Conservation (phyloP, 2,113 vertebrate genomes). For the Pedetes capensis region DNA sequence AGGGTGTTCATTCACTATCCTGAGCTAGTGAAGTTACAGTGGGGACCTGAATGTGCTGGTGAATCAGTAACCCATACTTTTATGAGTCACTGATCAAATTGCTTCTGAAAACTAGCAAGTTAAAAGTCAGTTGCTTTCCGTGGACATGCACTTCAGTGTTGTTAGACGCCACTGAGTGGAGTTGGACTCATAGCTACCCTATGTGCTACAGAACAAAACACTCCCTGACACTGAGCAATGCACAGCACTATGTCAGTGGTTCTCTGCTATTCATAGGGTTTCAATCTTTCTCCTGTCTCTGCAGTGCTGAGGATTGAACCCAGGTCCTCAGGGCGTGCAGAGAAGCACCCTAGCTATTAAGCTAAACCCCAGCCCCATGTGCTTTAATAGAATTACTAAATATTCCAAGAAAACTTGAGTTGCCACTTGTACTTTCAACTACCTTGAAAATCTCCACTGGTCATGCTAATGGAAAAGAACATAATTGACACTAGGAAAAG, state of each 20-base stretch:
- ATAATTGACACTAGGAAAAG: background rate
- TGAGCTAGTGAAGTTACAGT: background rate
- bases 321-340: too few relatives aligned
- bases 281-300: too few relatives aligned
- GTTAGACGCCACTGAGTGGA: too few relatives aligned
- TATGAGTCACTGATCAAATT: background rate
- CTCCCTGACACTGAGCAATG: too few relatives aligned
- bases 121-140: background rate
- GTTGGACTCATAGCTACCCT: too few relatives aligned
- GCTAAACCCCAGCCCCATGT: too few relatives aligned
- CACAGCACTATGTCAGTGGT: too few relatives aligned
- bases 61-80: background rate
- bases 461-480: background rate
- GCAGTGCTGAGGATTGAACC: too few relatives aligned
- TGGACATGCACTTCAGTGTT: too few relatives aligned
- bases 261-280: too few relatives aligned
- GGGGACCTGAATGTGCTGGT: background rate
- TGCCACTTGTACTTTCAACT: background rate
- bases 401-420: background rate
- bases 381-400: slow-evolving; percentile 17
- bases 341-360: too few relatives aligned
- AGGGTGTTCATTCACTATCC: background rate
- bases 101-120: background rate
- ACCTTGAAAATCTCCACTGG: background rate
- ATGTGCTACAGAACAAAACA: too few relatives aligned